Evolutionary conservation across 92 coral and sea anemone species (phyloP).

Genomic region (Scolanthus callimorphus): DNA sequence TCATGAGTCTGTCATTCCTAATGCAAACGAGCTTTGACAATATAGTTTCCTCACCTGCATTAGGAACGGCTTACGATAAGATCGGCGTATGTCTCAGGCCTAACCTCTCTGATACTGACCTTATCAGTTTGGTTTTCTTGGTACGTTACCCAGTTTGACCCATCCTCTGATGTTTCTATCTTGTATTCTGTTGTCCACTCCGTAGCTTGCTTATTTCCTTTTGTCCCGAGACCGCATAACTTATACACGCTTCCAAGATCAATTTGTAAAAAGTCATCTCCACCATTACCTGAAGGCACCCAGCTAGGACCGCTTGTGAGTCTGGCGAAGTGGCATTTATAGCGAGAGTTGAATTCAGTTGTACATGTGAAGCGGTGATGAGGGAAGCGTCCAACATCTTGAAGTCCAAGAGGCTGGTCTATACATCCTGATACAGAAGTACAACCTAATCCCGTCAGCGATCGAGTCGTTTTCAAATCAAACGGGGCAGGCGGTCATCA

Average conservation of each 20-base stretch:
- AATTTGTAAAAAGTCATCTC: conserved; percentile 14
- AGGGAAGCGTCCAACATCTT: not conserved
- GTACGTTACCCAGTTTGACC: conserved; percentile 8
- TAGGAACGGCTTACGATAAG: not conserved
- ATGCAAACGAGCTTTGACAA: too few species aligned
- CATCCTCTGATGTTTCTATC: conserved; percentile 15
- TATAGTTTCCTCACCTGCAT: not conserved
- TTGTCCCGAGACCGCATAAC: conserved; percentile 28
- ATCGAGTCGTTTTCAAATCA: too few species aligned
- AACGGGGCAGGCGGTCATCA: too few species aligned
- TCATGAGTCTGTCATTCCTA: too few species aligned
- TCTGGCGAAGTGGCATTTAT: not conserved
- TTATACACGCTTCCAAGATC: conserved; percentile 36
- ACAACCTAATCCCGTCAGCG: too few species aligned
- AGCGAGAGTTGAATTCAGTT: not conserved
- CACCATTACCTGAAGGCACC: not conserved
- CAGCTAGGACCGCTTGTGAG: not conserved
- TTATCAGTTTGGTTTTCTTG: conserved; percentile 5
- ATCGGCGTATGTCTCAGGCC: not conserved
- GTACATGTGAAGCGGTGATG: not conserved
- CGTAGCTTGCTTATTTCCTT: conserved; percentile 9
- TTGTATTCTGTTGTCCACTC: conserved; percentile 29
- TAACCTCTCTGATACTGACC: conserved; percentile 4
- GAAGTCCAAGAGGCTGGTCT: not conserved
- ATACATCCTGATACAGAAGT: not conserved